A percentile compares a stretch with the other conserved stretches of the same genome.
Evolutionary conservation across 1,140 invertebrate genomes (phyloP).

Genomic region (Drosophila melanica): DNA sequence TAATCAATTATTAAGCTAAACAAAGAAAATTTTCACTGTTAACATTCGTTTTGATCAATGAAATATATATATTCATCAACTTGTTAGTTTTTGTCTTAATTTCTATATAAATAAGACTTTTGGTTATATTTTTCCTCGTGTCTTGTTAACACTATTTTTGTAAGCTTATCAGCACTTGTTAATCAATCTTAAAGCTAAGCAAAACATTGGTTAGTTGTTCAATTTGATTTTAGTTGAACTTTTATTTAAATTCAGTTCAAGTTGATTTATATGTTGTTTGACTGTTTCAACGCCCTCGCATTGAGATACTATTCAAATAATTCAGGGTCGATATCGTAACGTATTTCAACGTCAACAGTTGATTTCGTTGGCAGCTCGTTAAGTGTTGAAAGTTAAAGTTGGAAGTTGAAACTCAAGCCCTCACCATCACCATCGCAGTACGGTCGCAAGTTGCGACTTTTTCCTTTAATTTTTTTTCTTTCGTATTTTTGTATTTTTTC

Average conservation of each 20-base stretch:
- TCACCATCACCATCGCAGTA: too few species aligned
- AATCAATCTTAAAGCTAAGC: neutral
- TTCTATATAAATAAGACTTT: neutral
- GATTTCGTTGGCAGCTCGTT: constrained; percentile 57
- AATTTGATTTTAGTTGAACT: neutral
- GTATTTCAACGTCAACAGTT: constrained; percentile 19
- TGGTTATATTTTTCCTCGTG: neutral
- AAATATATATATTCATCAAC: too few species aligned
- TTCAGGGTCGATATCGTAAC: constrained; percentile 12
- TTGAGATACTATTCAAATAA: neutral
- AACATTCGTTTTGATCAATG: too few species aligned
- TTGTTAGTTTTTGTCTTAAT: neutral
- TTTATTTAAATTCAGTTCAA: constrained; percentile 17
- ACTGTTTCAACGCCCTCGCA: constrained; percentile 11
- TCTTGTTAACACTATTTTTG: neutral
- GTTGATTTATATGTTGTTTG: constrained; percentile 45
- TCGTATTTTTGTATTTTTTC: neutral
- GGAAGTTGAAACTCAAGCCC: neutral
- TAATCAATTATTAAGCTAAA: too few species aligned
- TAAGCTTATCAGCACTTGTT: neutral
- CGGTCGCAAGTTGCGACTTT: neutral
- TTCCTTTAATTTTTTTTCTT: constrained; percentile 3
- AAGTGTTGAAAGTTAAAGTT: constrained; percentile 26
- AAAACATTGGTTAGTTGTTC: neutral
- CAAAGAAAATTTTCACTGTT: too few species aligned